Conservation (phyloP, 2,888 invertebrate genomes). For the Lasioglossum zephyrum region DNA sequence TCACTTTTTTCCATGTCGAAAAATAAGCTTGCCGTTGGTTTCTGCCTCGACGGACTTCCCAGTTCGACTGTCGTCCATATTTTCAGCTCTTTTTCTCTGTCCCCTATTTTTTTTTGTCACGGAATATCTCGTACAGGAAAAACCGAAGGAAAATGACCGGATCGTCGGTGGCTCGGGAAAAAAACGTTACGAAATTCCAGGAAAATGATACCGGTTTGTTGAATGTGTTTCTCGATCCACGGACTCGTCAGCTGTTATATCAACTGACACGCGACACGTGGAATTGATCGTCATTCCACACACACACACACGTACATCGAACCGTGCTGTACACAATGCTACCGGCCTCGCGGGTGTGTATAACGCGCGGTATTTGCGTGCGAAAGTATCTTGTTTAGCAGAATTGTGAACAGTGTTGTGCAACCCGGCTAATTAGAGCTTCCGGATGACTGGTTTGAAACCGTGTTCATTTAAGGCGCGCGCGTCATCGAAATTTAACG, state of each 20-base stretch:
- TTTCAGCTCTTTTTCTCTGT: neutral
- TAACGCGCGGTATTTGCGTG: constrained; percentile 45
- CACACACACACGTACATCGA: neutral
- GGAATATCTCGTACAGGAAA: neutral
- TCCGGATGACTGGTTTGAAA: constrained; percentile 34
- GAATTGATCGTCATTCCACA: constrained; percentile 57
- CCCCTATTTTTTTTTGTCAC: neutral
- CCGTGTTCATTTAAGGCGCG: constrained; percentile 25
- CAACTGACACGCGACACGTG: constrained; percentile 48
- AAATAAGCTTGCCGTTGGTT: constrained; percentile 29
- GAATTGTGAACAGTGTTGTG: constrained; percentile 45
- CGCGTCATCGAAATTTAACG: constrained; percentile 22
- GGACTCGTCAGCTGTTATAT: constrained; percentile 44
- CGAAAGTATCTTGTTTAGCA: constrained; percentile 56
- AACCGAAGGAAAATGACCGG: neutral
- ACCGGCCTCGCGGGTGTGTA: constrained; percentile 22
- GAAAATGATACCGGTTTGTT: neutral
- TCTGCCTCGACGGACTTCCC: neutral
- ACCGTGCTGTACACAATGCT: neutral
- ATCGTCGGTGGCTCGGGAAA: neutral
- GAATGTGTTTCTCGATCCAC: neutral
- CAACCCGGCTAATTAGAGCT: constrained; percentile 48
- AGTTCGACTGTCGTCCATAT: neutral
- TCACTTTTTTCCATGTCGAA: constrained; percentile 20
- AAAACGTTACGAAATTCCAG: neutral